A percentile compares a stretch with the other conserved stretches of the same genome.
Evolutionary conservation across 2,113 vertebrate genomes (phyloP).

Genomic region (Ailurus styani): DNA sequence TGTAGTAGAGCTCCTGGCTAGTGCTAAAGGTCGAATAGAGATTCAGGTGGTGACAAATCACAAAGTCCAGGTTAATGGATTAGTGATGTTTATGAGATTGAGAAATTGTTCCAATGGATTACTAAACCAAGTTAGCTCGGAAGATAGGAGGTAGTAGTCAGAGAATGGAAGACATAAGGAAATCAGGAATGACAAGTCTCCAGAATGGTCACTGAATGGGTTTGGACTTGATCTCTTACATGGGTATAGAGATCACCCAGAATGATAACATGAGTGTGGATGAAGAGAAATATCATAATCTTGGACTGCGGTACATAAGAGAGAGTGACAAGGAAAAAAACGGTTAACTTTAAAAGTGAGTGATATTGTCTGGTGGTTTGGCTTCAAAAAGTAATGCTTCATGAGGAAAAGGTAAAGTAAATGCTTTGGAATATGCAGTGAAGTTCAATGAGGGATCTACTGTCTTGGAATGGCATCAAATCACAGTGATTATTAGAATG

Average conservation of each 20-base stretch:
- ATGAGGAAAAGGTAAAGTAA: background rate
- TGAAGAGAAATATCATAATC: background rate
- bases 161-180: background rate
- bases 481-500: background rate
- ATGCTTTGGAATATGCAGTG: background rate
- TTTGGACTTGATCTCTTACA: background rate
- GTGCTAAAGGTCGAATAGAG: background rate
- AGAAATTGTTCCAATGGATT: accelerated
- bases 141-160: background rate
- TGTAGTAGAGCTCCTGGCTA: too few species aligned
- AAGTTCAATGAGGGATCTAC: background rate
- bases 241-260: background rate
- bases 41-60: background rate
- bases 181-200: background rate
- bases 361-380: background rate
- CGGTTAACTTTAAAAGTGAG: background rate
- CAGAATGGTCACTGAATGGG: background rate
- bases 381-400: background rate
- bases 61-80: background rate
- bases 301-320: background rate
- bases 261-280: background rate
- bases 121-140: background rate
- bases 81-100: background rate
- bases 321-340: background rate
- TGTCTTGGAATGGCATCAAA: background rate